Evolutionary conservation across 2,797 vertebrate genomes (phyloP).

Genomic region (Protonibea diacanthus): DNA sequence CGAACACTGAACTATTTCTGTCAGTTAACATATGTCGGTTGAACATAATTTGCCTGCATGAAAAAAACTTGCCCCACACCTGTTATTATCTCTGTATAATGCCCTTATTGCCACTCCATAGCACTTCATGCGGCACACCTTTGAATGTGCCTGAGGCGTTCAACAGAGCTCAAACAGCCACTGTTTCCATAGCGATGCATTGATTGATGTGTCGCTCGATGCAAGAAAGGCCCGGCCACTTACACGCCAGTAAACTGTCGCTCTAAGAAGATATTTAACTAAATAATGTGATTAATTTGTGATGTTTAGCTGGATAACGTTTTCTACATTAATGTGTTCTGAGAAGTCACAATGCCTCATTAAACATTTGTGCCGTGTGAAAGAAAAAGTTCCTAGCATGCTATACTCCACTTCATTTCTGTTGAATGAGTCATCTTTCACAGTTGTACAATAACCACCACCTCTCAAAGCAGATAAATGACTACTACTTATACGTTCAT

Average conservation of each 20-base stretch:
- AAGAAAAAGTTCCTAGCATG: neutral
- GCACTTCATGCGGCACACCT: neutral
- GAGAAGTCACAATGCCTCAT: neutral
- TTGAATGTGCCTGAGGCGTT: neutral
- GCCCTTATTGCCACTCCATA: neutral
- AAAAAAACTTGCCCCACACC: constrained; percentile 12
- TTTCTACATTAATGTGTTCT: neutral
- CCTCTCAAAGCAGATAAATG: neutral
- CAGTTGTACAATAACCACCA: neutral
- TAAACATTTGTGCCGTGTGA: neutral
- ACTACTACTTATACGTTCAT: neutral
- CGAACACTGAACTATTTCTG: neutral
- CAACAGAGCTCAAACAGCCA: neutral
- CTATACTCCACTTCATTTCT: neutral
- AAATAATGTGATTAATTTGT: neutral
- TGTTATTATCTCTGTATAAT: neutral
- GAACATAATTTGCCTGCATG: neutral
- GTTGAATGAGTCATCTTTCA: neutral
- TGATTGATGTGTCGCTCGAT: constrained; percentile 18
- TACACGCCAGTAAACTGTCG: neutral
- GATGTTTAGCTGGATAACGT: neutral
- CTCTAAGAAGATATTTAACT: neutral
- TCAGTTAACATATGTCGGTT: neutral
- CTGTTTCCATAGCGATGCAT: constrained; percentile 30
- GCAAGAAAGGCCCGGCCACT: neutral